A percentile compares a stretch with the other conserved stretches of the same genome.
These are phyloP conservation scores for Chelonoidis abingdonii DNA, from an alignment of 2,113 vertebrate species.

Conservation along the genomic window DNA sequence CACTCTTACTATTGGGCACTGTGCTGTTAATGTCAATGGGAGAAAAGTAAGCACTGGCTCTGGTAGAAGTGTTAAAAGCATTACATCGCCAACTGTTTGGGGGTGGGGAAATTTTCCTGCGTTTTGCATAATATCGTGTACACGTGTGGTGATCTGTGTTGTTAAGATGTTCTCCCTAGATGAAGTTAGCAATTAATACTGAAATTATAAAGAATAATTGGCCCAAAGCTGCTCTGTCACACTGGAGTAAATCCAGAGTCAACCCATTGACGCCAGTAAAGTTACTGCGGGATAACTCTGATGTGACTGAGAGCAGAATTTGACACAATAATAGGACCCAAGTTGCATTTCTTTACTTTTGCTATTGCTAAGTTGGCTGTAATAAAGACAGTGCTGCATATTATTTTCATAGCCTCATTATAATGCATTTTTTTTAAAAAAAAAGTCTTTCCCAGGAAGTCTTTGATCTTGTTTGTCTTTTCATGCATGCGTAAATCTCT, in stretches of 20 bases:
- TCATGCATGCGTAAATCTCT: constrained; percentile 58
- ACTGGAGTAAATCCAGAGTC: constrained; percentile 22
- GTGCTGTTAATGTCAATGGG: not conserved
- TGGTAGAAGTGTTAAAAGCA: not conserved
- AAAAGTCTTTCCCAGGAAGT: constrained; percentile 34
- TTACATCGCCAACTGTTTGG: not conserved
- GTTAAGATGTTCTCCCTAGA: constrained; percentile 29
- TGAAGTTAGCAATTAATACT: constrained; percentile 1
- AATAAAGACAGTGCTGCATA: not conserved
- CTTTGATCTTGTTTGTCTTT: constrained; percentile 72
- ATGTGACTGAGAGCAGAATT: not conserved
- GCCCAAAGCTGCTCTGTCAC: not conserved
- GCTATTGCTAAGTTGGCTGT: not conserved
- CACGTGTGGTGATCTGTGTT: not conserved
- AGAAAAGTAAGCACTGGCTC: not conserved
- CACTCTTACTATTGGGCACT: not conserved
- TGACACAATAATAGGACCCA: not conserved
- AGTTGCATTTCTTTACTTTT: not conserved
- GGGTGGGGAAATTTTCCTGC: not conserved
- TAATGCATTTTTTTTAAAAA: not conserved
- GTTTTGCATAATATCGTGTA: not conserved
- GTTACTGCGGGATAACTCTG: not conserved
- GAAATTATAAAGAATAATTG: not conserved
- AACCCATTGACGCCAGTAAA: constrained; percentile 36
- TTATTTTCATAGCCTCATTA: not conserved